Evolutionary conservation across 1,140 invertebrate species (phyloP), one percentile per base, ranked within the genome.

Genomic region (Lordiphosa mommai): DNA sequence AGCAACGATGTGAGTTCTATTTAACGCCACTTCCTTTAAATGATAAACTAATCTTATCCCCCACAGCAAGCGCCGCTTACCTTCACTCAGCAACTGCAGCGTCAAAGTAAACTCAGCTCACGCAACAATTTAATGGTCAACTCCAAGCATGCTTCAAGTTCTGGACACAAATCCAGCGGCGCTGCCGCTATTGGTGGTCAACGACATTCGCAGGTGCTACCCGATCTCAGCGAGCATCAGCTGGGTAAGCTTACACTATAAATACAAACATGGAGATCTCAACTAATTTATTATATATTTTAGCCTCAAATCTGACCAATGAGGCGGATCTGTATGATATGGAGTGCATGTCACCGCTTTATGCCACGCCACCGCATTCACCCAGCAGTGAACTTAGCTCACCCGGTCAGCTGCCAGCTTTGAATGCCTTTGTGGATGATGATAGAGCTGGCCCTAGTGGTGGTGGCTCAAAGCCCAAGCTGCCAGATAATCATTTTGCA

Each of bases 311-410:
- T 37, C 85, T 88, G 69, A 71, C 63, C 17, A 89, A 89, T 41
- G 88, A 89, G 32, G 88, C 88, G 41, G 88, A 89, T 61, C 59
- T 89, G 40, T 89, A 88, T 56, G 88, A 89, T 30, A 88, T 89
- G 87, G 88, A 88, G 36, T 89, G 88, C 64, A 87, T 89, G 58
- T 91, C 90, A 67, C 96, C 95, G 1, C 92, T 96, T 20, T 96
- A 96, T 77, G 94, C 95, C 1, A 95, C 94, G 41, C 95, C 95
- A 8, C 94, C 95, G 1, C 92, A 94, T 49, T 96, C 94, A 41
- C 95, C 95, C n/a, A 91, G 94, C 59, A 94, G 93, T 88, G 94
- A 95, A 20, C 55, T 91, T 10, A 89, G 91, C 57, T 91, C 91
- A 37, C 90, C 91, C 0, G 89, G 90, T 1, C 90, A 90, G 89